Evolutionary conservation across 2,888 invertebrate genomes (phyloP).

Genomic region (Epinotia nisella): DNA sequence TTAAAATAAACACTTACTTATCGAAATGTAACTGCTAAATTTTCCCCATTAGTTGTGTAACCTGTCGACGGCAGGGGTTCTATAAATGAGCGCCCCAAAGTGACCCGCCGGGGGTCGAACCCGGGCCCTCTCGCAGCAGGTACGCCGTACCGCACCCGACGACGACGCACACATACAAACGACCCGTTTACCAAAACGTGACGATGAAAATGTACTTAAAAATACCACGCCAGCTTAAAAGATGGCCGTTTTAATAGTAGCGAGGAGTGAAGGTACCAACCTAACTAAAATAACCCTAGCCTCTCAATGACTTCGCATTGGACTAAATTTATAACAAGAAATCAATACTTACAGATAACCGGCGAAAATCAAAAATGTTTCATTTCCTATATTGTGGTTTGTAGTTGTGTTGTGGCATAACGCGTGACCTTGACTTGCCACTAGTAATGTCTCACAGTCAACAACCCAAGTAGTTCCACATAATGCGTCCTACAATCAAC

Average conservation of each 20-base stretch:
- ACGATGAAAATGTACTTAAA: neutral
- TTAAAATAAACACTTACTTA: no score
- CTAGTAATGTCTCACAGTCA: neutral
- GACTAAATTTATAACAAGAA: no score
- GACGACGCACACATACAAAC: neutral
- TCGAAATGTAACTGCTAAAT: neutral
- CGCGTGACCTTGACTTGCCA: constrained; percentile 14
- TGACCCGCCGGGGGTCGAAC: constrained; percentile 20
- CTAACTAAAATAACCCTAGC: no score
- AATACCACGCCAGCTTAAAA: neutral
- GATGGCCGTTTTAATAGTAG: neutral
- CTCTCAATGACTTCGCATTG: no score
- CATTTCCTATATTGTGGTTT: no score
- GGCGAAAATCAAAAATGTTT: neutral
- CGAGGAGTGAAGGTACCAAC: no score
- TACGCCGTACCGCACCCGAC: constrained; percentile 6
- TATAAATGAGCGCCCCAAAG: constrained; percentile 8
- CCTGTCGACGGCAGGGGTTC: neutral
- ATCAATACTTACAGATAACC: neutral
- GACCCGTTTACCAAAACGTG: neutral
- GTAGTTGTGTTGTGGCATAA: neutral
- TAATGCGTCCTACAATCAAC: neutral
- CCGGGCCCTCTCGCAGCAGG: constrained; percentile 10
- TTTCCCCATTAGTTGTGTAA: neutral
- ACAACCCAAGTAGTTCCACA: neutral